Percentiles rank a stretch among this genome's conserved stretches.
phyloP scores from a whole-genome alignment of 2,888 invertebrate genomes.

The Trichopoda pennipes region DNA sequence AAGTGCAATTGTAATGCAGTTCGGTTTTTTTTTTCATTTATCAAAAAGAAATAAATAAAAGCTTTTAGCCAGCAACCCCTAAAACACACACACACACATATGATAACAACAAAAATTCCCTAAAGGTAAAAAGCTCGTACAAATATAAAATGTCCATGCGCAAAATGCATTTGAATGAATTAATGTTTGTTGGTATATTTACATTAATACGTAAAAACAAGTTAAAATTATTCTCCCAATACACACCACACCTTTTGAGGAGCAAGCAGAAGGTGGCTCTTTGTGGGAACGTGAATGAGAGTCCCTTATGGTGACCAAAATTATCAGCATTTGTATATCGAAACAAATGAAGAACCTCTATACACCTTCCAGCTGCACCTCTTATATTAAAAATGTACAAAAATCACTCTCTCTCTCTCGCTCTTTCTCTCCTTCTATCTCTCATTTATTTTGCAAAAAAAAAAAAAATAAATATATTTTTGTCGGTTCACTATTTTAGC shows the following conservation, averaged over 20 bases:
- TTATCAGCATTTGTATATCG: conserved; percentile 12
- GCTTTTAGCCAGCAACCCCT: conserved; percentile 67
- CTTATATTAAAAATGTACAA: not conserved
- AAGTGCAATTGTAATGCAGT: conserved; percentile 60
- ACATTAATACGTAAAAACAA: not conserved
- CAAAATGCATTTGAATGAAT: conserved; percentile 68
- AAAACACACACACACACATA: conserved; percentile 32
- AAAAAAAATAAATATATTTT: too few species aligned
- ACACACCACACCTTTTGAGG: conserved; percentile 57
- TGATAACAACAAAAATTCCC: conserved; percentile 59
- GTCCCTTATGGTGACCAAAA: conserved; percentile 18
- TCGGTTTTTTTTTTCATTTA: conserved; percentile 21
- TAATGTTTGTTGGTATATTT: conserved; percentile 18
- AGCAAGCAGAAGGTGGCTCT: conserved; percentile 36
- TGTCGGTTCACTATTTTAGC: conserved; percentile 65
- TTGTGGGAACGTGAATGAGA: not conserved
- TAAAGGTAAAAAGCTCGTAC: conserved; percentile 57
- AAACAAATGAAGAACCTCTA: conserved; percentile 53
- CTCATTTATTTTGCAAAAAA: conserved; percentile 21
- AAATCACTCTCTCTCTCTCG: not conserved
- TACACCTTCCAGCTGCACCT: conserved; percentile 29
- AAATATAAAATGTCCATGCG: conserved; percentile 69
- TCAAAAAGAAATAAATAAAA: conserved; percentile 18
- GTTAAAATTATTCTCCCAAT: conserved; percentile 40
- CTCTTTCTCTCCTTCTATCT: not conserved